phyloP scores from a whole-genome alignment of 2,113 vertebrate genomes.

The Toxotes chatareus region DNA sequence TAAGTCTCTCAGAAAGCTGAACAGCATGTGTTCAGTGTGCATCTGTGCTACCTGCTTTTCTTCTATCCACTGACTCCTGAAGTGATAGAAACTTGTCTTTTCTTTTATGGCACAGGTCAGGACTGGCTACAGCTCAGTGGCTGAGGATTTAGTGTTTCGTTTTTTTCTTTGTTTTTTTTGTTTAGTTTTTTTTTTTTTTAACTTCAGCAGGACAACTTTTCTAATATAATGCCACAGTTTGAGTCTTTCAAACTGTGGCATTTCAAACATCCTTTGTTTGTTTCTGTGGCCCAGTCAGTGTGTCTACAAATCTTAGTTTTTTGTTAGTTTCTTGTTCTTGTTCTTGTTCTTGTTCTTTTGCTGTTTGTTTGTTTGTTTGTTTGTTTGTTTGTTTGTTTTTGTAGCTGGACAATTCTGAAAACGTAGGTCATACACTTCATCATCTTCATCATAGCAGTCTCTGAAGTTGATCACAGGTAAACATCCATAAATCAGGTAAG shows the following conservation, averaged over 20 bases:
- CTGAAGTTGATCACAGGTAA: not conserved
- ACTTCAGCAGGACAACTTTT: too few species aligned
- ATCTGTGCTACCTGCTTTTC: constrained; percentile 14
- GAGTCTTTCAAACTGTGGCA: not conserved
- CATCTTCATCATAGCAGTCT: too few species aligned
- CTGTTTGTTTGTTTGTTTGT: too few species aligned
- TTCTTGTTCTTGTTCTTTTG: too few species aligned
- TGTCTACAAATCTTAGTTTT: not conserved
- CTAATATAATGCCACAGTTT: not conserved
- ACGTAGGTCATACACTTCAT: not conserved
- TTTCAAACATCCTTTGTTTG: not conserved
- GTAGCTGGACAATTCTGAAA: not conserved
- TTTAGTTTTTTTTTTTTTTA: not conserved
- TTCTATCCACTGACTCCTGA: not conserved
- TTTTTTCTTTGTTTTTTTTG: too few species aligned
- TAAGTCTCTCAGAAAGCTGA: constrained; percentile 56
- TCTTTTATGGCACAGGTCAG: not conserved
- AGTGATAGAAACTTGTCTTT: not conserved
- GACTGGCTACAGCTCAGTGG: not conserved
- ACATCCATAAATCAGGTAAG: not conserved
- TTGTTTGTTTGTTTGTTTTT: too few species aligned
- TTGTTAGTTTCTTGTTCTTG: too few species aligned
- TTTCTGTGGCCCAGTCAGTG: not conserved
- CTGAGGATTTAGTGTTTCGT: not conserved
- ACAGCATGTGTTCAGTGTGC: constrained; percentile 28